Evolutionary conservation across 1,140 invertebrate genomes (phyloP).

Genomic region (Drepana arcuata): DNA sequence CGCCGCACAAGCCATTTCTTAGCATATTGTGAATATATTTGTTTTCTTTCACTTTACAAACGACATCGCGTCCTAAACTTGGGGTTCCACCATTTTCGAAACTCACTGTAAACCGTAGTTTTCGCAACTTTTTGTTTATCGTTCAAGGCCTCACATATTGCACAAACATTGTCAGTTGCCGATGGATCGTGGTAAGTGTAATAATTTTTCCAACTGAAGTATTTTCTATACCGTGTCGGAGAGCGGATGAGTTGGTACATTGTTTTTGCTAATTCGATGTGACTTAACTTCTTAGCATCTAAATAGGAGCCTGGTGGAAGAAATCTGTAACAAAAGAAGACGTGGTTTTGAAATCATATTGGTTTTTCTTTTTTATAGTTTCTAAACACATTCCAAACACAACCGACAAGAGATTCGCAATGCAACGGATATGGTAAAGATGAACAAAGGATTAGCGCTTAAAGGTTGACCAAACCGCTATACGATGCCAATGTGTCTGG

Average conservation of each 20-base stretch:
- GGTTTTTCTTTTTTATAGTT: no score
- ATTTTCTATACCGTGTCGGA: conserved; percentile 28
- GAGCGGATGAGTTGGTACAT: conserved; percentile 28
- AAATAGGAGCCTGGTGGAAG: conserved; percentile 49
- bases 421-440: not conserved
- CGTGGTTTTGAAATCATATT: no score
- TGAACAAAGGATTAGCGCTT: not conserved
- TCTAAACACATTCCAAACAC: not conserved
- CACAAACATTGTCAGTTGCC: conserved; percentile 31
- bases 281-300: conserved; percentile 21
- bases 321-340: conserved; percentile 36
- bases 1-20: no score
- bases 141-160: conserved; percentile 37
- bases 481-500: not conserved
- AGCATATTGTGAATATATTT: no score
- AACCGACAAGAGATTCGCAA: not conserved
- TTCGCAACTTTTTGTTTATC: conserved; percentile 21
- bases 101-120: conserved; percentile 26
- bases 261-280: conserved; percentile 21
- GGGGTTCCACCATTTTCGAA: conserved; percentile 48
- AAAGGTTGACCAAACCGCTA: not conserved
- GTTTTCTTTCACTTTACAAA: no score
- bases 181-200: conserved; percentile 35
- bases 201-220: conserved; percentile 38
- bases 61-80: conserved; percentile 27